These are phyloP conservation scores for Caenorhabditis becei DNA, from an alignment of 2,888 invertebrate species.

Conservation along the genomic window DNA sequence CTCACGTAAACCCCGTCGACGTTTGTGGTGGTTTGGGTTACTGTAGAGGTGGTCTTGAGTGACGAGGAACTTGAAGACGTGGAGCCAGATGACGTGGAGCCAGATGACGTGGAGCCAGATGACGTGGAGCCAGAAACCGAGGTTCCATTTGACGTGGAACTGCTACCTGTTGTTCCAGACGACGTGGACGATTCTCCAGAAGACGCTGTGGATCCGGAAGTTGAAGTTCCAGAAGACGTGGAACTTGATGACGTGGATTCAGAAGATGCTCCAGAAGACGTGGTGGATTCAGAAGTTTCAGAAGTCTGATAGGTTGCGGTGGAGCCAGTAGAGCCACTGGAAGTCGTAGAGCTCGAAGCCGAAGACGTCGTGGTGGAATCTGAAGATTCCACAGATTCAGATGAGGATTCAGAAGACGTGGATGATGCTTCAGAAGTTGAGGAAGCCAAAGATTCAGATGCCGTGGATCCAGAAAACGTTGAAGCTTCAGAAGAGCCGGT, in stretches of 20 bases:
- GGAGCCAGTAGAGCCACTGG: not conserved
- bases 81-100: too few species aligned
- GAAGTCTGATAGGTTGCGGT: too few species aligned
- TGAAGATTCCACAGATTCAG: not conserved
- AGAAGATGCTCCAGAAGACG: not conserved
- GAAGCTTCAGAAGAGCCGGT: not conserved
- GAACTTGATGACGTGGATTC: not conserved
- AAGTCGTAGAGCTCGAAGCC: not conserved
- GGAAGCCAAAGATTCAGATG: not conserved
- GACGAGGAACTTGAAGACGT: too few species aligned
- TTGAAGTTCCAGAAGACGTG: not conserved
- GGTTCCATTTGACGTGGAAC: not conserved
- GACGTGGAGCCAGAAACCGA: too few species aligned
- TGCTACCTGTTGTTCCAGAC: not conserved
- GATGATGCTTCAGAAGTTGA: slow-evolving; percentile 1
- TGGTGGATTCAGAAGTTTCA: not conserved
- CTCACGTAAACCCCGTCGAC: too few species aligned
- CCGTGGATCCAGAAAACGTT: not conserved
- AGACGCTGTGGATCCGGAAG: not conserved
- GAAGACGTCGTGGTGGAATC: not conserved
- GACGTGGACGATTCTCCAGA: not conserved
- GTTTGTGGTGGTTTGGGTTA: too few species aligned
- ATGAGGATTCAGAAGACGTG: not conserved
- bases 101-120: too few species aligned
- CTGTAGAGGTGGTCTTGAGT: too few species aligned